A percentile compares a stretch with the other conserved stretches of the same genome.
These are phyloP conservation scores for Bursaphelenchus okinawaensis DNA, from an alignment of 2,888 invertebrate species.

Conservation along the genomic window DNA sequence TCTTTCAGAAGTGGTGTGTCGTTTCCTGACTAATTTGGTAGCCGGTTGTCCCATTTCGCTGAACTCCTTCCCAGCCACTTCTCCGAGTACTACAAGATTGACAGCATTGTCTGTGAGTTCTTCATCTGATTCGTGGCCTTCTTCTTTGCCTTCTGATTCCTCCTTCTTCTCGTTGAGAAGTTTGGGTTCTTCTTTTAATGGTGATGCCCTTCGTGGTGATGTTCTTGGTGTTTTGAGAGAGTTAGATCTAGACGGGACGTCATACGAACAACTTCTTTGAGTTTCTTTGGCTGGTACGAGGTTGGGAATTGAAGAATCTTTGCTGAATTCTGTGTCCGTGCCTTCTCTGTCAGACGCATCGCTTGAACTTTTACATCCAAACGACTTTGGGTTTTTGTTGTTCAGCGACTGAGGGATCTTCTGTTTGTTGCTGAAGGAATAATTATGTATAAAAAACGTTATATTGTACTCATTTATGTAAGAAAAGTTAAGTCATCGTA, in stretches of 20 bases:
- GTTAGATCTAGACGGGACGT: neutral
- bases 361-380: neutral
- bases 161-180: neutral
- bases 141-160: neutral
- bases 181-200: slow-evolving; percentile 1
- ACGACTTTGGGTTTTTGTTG: slow-evolving; percentile 3
- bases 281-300: neutral
- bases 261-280: neutral
- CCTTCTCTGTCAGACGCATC: neutral
- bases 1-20: slow-evolving; percentile 15
- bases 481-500: slow-evolving; percentile 60
- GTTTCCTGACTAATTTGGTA: slow-evolving; percentile 5
- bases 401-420: slow-evolving; percentile 10
- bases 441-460: too few relatives aligned
- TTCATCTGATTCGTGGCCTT: slow-evolving; percentile 28
- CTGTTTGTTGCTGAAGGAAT: slow-evolving; percentile 21
- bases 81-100: slow-evolving; percentile 53
- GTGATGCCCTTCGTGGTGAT: slow-evolving; percentile 5
- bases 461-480: neutral
- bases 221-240: neutral
- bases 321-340: neutral
- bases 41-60: slow-evolving; percentile 11
- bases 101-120: slow-evolving; percentile 49
- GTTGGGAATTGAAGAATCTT: neutral
- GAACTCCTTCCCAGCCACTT: slow-evolving; percentile 33